Conservation (phyloP, 2,113 vertebrate genomes). For the Leptobrachium ailaonicum region DNA sequence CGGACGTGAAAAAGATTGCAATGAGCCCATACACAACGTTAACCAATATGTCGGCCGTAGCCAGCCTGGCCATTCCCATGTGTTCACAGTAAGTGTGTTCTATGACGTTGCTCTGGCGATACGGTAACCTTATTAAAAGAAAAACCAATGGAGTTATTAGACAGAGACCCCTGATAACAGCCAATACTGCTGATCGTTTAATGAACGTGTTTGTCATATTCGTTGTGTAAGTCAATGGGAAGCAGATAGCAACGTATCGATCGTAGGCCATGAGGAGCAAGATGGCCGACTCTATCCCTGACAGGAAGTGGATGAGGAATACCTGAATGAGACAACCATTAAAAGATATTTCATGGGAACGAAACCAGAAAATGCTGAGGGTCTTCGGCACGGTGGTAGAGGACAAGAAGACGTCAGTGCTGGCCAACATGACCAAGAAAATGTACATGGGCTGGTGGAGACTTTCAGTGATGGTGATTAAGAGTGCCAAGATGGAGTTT, state of each 20-base stretch:
- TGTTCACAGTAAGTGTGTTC: slow-evolving; percentile 55
- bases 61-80: slow-evolving; percentile 53
- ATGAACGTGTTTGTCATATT: slow-evolving; percentile 37
- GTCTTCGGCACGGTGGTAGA: slow-evolving; percentile 51
- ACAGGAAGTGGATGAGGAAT: slow-evolving; percentile 61
- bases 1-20: slow-evolving; percentile 45
- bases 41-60: slow-evolving; percentile 33
- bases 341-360: slow-evolving; percentile 46
- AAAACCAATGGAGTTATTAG: slow-evolving; percentile 52
- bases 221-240: slow-evolving; percentile 29
- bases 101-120: slow-evolving; percentile 47
- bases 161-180: slow-evolving; percentile 28
- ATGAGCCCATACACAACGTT: slow-evolving; percentile 54
- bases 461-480: background rate
- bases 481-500: slow-evolving; percentile 47
- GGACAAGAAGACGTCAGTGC: slow-evolving; percentile 51
- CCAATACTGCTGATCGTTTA: slow-evolving; percentile 16
- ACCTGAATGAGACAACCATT: slow-evolving; percentile 53
- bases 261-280: slow-evolving; percentile 63
- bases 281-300: slow-evolving; percentile 56
- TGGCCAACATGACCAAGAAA: slow-evolving; percentile 53
- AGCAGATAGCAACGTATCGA: slow-evolving; percentile 53
- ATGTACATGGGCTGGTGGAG: slow-evolving; percentile 60
- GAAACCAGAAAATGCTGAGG: slow-evolving; percentile 54
- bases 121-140: slow-evolving; percentile 53